Evolutionary conservation across 2,113 vertebrate species (phyloP), one percentile per base, ranked within the genome.

Genomic region (Genyomyrus donnyi): DNA sequence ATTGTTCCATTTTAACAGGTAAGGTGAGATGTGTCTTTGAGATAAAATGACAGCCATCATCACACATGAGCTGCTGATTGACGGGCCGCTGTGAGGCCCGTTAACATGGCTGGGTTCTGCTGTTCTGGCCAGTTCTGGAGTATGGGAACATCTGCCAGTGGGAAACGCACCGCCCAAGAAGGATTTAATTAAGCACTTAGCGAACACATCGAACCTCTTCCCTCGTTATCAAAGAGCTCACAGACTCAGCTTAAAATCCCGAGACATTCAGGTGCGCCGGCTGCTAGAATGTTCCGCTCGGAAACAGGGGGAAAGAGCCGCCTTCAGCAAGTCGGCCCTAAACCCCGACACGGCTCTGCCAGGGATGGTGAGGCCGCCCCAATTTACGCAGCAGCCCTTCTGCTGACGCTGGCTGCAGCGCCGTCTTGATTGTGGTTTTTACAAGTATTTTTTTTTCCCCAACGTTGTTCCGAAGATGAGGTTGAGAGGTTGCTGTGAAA

Each of bases 181-280:
- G 39, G 83, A 46, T 85, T 85, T 85, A 46, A 85, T 85, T 85
- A 85, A 85, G 39, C 83, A 85, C 42, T 85, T 46, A 48, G 19
- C 83, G 21, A 85, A 85, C 39, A 48, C 83, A 46, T 48, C 8
- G 35, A 85, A 48, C 83, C 45, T 24, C 45, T 85, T 45, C 24
- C 19, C 83, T 85, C 83, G 42, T 85, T 48, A 85, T 48, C 39
- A 85, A 85, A n/a, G 45, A 85, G 45, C 83, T 85, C 39, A 24
- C 83, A 85, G 45, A 85, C 45, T 24, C 42, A 45, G 42, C 45
- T 85, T 85, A 85, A 85, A 45, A 85, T 45, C 83, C 45, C 19
- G 45, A 85, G 83, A 46, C 10, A 48, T 85, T 85, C 45, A 48
- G 83, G 39, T 85, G 42, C 3, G 8, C 39, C 19, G 17, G 8